phyloP scores from a whole-genome alignment of 1,140 invertebrate species.

The Brachionus sp. region DNA sequence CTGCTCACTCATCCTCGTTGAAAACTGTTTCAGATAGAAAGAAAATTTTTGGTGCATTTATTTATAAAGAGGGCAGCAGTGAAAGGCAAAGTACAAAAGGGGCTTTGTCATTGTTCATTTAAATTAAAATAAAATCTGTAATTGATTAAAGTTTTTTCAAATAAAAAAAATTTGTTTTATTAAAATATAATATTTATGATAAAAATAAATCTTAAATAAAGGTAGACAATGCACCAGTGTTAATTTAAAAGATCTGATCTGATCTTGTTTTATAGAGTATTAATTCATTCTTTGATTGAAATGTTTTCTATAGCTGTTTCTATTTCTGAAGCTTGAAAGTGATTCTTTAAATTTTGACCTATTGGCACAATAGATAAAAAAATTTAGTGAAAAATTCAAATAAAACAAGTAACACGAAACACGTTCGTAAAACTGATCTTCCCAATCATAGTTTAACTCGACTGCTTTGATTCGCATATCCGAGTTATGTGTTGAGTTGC shows the following conservation, averaged over 20 bases:
- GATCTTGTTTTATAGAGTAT: neutral
- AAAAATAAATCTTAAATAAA: too few species aligned
- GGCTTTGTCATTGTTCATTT: too few species aligned
- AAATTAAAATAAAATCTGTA: too few species aligned
- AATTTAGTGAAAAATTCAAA: slow-evolving; percentile 20
- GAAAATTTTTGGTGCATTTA: too few species aligned
- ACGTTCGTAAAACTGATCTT: slow-evolving; percentile 12
- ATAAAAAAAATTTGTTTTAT: neutral
- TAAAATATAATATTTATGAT: too few species aligned
- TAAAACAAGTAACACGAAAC: slow-evolving; percentile 13
- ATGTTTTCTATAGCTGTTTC: neutral
- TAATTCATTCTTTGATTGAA: neutral
- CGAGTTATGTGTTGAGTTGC: neutral
- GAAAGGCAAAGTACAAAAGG: too few species aligned
- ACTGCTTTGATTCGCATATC: neutral
- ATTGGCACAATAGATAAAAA: slow-evolving; percentile 29
- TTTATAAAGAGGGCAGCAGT: too few species aligned
- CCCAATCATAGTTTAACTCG: neutral
- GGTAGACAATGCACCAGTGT: neutral
- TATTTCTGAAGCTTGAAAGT: neutral
- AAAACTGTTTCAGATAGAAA: too few species aligned
- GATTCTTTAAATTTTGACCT: slow-evolving; percentile 1
- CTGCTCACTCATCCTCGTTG: too few species aligned
- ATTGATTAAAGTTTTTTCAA: neutral
- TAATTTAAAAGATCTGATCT: neutral